Base-by-base conservation (phyloP, 2,888 invertebrate species). In the Emmelina monodactyla region DNA sequence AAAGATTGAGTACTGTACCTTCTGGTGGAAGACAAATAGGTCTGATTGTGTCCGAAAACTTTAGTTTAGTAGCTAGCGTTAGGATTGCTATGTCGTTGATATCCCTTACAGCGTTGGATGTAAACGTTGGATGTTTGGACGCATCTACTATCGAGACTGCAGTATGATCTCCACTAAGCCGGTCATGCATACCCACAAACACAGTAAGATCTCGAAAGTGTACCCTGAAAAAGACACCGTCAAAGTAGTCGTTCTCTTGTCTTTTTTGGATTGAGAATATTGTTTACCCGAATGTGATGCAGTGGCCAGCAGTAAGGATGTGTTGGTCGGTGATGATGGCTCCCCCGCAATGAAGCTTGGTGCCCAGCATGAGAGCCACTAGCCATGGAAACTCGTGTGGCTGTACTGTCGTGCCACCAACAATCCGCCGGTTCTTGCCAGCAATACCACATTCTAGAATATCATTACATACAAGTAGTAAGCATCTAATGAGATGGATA, bases 31-130 rank as follows among this genome's bases (percentile, higher is more conserved):
- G 59, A 47, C 85, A 85, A 34, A 82, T 71, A 9, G 85, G 83
- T 1, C 59, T 56, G 16, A 83, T 63, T 36, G 62, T 72, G 1
- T 71, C 61, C 2, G 62, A 58, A 40, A 81, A 83, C 38, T 56
- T 50, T 2, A 85, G 47, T 40, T 60, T 67, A 34, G 54, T 56
- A 5, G 64, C 63, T 0, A 85, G 46, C 4, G 73, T 83, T 9
- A 85, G 53, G 5, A 85, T 57, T 1, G 84, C 83, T 13, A 85
- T 82, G 44, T 85, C 85, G 39, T 84, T 83, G 31, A 80, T 79
- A 34, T 84, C 83, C 37, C 83, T 63, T 1, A 81, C 67, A 9
- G 76, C 73, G 39, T 83, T 80, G 0, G 83, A 81, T 1, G 76
- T 75, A 47, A 83, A 84, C 10, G 58, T 49, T 0, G 76, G 72